Conservation (phyloP, 2,888 invertebrate genomes). For the Panorpa germanica region DNA sequence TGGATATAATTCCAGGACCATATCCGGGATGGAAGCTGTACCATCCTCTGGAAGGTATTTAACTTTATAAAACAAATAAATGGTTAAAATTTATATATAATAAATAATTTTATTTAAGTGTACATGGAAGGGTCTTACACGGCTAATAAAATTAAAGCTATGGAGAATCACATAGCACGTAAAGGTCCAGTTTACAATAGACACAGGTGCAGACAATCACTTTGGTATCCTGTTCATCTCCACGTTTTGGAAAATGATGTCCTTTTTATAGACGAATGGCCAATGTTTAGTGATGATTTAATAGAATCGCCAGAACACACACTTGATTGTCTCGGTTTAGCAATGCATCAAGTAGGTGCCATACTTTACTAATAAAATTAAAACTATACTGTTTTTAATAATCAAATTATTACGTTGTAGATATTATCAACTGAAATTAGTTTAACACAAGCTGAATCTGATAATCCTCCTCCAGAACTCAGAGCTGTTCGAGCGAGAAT, state of each 20-base stretch:
- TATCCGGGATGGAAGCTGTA: constrained; percentile 63
- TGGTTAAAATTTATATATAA: constrained; percentile 6
- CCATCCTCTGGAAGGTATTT: constrained; percentile 46
- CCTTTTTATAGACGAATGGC: constrained; percentile 38
- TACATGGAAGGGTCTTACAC: constrained; percentile 27
- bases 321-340: constrained; percentile 52
- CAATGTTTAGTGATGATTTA: constrained; percentile 42
- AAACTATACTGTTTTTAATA: constrained; percentile 6
- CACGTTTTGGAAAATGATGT: constrained; percentile 32
- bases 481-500: constrained; percentile 30
- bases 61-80: constrained; percentile 2
- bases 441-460: constrained; percentile 26
- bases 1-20: constrained; percentile 18
- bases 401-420: constrained; percentile 9
- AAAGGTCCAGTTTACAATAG: constrained; percentile 16
- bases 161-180: constrained; percentile 31
- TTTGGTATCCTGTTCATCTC: constrained; percentile 28
- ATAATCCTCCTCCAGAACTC: constrained; percentile 20
- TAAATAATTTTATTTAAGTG: constrained; percentile 16
- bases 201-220: constrained; percentile 13
- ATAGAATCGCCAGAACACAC: constrained; percentile 43
- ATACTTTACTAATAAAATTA: constrained; percentile 6
- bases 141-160: constrained; percentile 27
- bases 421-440: constrained; percentile 20
- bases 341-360: constrained; percentile 51